phyloP scores from a whole-genome alignment of 2,113 vertebrate genomes.

The Scalopus aquaticus region DNA sequence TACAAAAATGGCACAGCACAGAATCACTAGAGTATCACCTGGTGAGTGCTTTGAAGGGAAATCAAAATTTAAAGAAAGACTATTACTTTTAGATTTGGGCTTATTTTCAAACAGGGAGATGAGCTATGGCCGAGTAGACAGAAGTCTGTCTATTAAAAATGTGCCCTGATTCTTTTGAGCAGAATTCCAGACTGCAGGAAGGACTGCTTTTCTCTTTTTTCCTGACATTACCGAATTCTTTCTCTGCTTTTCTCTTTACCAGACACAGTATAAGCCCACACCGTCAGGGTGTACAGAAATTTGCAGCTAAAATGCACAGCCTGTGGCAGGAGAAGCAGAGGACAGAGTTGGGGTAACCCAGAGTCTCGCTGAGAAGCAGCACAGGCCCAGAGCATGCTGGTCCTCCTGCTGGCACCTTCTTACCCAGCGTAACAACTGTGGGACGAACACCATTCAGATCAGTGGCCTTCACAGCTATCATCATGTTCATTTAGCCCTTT shows the following conservation, averaged over 20 bases:
- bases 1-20: accelerated
- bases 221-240: neutral
- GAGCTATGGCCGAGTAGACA: neutral
- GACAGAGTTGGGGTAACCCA: neutral
- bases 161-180: neutral
- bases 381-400: too few species aligned
- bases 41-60: neutral
- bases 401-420: neutral
- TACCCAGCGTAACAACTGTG: neutral
- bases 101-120: neutral
- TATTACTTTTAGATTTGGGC: neutral
- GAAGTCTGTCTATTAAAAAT: neutral
- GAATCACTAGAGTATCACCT: neutral
- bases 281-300: neutral
- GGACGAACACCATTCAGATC: neutral
- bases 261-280: neutral
- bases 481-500: neutral
- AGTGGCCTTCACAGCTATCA: neutral
- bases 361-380: neutral
- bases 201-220: neutral
- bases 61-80: neutral
- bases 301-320: neutral
- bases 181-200: neutral
- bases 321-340: neutral
- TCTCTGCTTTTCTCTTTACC: neutral